These are phyloP conservation scores for Brotula barbata DNA, from an alignment of 2,797 vertebrate genomes.

Conservation along the genomic window DNA sequence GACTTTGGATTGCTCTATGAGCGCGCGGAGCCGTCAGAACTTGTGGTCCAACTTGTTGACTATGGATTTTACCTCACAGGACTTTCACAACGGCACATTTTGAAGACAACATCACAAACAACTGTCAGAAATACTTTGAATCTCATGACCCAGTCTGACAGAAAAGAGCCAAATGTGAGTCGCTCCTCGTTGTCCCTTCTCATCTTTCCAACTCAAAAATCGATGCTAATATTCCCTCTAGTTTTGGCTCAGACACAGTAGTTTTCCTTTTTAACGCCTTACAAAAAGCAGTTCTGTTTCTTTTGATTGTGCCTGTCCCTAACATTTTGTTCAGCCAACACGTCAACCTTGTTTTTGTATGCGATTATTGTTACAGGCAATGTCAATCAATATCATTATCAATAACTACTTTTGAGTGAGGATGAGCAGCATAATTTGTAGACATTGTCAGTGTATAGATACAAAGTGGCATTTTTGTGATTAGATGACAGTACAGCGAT, in stretches of 20 bases:
- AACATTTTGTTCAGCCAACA: too few species aligned
- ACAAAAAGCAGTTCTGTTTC: neutral
- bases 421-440: neutral
- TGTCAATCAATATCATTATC: too few species aligned
- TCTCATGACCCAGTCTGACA: neutral
- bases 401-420: too few species aligned
- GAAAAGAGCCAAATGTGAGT: neutral
- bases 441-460: too few species aligned
- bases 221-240: constrained; percentile 22
- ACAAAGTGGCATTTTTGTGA: neutral
- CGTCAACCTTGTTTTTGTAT: too few species aligned
- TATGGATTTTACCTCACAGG: neutral
- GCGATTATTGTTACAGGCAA: too few species aligned
- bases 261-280: neutral
- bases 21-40: too few species aligned
- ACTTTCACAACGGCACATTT: neutral
- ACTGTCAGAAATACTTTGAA: too few species aligned
- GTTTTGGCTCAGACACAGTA: constrained; percentile 14
- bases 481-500: constrained; percentile 70
- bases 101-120: neutral
- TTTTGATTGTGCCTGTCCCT: neutral
- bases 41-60: too few species aligned
- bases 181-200: constrained; percentile 8
- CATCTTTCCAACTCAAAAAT: constrained; percentile 14
- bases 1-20: neutral